Evolutionary conservation across 2,888 invertebrate species (phyloP).

Genomic region (Anoncus sp.): DNA sequence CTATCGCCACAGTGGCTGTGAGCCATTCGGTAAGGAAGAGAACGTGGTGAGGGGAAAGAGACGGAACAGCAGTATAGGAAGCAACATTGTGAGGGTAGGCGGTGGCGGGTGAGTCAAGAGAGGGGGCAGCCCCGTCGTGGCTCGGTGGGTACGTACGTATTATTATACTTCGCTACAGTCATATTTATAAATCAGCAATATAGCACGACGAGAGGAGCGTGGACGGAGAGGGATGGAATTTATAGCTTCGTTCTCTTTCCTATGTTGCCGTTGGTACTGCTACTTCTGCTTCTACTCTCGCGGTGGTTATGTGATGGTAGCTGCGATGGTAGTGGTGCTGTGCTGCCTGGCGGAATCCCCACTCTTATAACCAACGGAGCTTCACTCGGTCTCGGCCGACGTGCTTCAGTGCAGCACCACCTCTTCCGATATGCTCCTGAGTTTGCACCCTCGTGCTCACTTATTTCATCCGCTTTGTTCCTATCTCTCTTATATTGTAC

Average conservation of each 20-base stretch:
- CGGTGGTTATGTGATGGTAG: conserved; percentile 60
- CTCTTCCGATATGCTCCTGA: conserved; percentile 57
- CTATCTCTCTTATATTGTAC: conserved; percentile 22
- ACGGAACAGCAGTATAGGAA: conserved; percentile 48
- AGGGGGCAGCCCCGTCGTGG: conserved; percentile 68
- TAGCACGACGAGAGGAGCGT: conserved; percentile 79
- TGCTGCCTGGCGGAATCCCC: conserved; percentile 52
- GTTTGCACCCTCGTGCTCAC: conserved; percentile 51
- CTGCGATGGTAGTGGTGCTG: conserved; percentile 39
- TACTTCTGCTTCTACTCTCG: conserved; percentile 72
- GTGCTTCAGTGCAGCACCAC: conserved; percentile 49
- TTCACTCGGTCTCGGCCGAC: conserved; percentile 55
- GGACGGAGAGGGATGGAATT: conserved; percentile 82
- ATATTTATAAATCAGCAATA: conserved; percentile 84
- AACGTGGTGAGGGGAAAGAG: conserved; percentile 57
- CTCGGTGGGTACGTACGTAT: conserved; percentile 80
- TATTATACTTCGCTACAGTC: conserved; percentile 83
- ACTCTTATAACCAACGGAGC: conserved; percentile 51
- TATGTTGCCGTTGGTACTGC: conserved; percentile 81
- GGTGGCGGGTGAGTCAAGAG: conserved; percentile 29
- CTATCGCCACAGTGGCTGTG: conserved; percentile 13
- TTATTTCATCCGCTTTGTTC: conserved; percentile 48
- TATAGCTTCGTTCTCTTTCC: conserved; percentile 82
- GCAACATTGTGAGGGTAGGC: too few relatives aligned
- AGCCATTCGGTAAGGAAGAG: conserved; percentile 49